Percentiles rank a stretch among this genome's conserved stretches.
Conservation (phyloP, 2,113 vertebrate genomes). For the Hippolais icterina region DNA sequence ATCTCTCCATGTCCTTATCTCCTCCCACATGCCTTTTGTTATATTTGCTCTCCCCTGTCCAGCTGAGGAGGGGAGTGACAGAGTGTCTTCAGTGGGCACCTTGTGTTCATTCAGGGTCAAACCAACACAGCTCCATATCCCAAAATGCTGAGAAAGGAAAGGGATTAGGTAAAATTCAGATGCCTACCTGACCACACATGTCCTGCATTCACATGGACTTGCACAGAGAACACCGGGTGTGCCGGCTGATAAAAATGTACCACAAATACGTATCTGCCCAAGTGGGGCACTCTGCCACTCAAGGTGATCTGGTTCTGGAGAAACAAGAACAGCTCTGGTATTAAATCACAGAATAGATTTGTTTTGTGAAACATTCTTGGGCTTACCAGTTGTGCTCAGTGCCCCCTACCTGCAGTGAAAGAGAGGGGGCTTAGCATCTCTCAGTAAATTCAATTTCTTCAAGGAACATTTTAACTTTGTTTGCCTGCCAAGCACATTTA, state of each 20-base stretch:
- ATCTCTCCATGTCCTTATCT: background rate
- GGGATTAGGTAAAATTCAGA: background rate
- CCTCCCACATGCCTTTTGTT: background rate
- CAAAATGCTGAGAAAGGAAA: background rate
- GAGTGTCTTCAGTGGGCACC: background rate
- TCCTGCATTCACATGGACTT: constrained; percentile 77
- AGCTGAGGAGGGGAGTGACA: background rate
- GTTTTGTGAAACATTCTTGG: background rate
- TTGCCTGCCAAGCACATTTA: background rate
- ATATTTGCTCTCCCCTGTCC: background rate
- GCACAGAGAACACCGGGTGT: constrained; percentile 77
- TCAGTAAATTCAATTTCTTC: background rate
- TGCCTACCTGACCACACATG: constrained; percentile 79
- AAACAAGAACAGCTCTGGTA: constrained; percentile 4
- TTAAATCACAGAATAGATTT: background rate
- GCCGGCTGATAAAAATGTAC: constrained; percentile 84
- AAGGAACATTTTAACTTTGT: background rate
- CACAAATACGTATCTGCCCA: constrained; percentile 79
- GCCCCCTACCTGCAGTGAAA: background rate
- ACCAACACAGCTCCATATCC: background rate
- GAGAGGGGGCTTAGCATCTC: background rate
- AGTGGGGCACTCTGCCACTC: constrained; percentile 69
- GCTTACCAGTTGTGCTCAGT: background rate
- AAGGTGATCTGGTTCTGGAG: constrained; percentile 82
- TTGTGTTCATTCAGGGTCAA: background rate